Evolutionary conservation across 2,888 invertebrate species (phyloP), one percentile per base, ranked within the genome.

Genomic region (Teinopalpus imperialis): DNA sequence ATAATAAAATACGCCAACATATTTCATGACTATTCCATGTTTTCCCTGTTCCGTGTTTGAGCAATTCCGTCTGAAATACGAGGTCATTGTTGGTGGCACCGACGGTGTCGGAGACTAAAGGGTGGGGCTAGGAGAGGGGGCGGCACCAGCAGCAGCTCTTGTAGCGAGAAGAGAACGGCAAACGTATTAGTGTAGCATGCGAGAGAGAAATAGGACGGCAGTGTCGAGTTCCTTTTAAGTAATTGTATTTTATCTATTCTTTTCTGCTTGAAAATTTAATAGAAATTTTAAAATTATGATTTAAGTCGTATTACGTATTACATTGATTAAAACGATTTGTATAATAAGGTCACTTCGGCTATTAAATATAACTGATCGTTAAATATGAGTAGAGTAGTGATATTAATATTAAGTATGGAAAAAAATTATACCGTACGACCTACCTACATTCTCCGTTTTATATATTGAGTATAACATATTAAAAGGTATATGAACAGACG

Each of bases 41-140:
- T 82, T 82, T 78, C 79, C 71, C 74, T 79, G 78, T 82, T 82
- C 85, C 74, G 72, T 81, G 78, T 86, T 87, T 78, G 78, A 83
- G 82, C 85, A 87, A 88, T 87, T 87, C 81, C 74, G 74, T 69
- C 85, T 87, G 80, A 87, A 88, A 87, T 88, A 88, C 85, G 87
- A 80, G 87, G 87, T 86, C 88, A 83, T 87, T 86, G 87, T 83
- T 81, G 86, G 83, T 83, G 82, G 83, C 83, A 81, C 77, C 78
- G 76, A 74, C 76, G 76, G 78, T 72, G 74, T 71, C 67, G 75
- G 80, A 70, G 70, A 66, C 69, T 64, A 71, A 61, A 61, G 74
- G 68, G 74, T 57, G 66, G 63, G 63, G 66, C 52, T 49, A 52
- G 55, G 61, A 59, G 52, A 60, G 49, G 56, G 61, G 61, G 69